Conservation (phyloP, 2,113 vertebrate genomes). For the Psephotus haematonotus region DNA sequence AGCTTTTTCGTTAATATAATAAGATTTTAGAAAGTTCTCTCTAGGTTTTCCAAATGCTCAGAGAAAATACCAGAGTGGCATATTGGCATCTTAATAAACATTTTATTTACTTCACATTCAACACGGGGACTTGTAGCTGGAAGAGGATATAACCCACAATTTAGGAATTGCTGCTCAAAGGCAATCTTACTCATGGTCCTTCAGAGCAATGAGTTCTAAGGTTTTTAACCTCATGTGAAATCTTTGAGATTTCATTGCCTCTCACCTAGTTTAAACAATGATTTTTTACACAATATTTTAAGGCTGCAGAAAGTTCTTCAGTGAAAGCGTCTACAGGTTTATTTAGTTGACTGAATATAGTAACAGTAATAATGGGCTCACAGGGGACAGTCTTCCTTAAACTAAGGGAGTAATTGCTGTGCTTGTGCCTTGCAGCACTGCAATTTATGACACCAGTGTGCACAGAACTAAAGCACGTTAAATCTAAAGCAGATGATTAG, state of each 20-base stretch:
- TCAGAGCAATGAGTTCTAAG: background rate
- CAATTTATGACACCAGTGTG: background rate
- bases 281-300: background rate
- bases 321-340: background rate
- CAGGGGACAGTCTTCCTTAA: background rate
- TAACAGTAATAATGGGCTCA: background rate
- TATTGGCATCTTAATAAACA: background rate
- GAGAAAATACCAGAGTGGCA: background rate
- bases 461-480: background rate
- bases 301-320: background rate
- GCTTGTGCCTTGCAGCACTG: background rate
- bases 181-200: background rate
- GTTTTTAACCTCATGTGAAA: background rate
- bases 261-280: background rate
- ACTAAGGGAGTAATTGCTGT: background rate
- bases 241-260: background rate
- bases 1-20: conserved; percentile 18
- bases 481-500: background rate
- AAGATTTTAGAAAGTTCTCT: background rate
- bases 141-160: background rate
- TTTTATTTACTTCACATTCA: background rate
- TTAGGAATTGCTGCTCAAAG: background rate
- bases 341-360: background rate
- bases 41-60: background rate
- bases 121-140: background rate